phyloP scores from a whole-genome alignment of 2,888 invertebrate genomes.

The Pilophorus perplexus region DNA sequence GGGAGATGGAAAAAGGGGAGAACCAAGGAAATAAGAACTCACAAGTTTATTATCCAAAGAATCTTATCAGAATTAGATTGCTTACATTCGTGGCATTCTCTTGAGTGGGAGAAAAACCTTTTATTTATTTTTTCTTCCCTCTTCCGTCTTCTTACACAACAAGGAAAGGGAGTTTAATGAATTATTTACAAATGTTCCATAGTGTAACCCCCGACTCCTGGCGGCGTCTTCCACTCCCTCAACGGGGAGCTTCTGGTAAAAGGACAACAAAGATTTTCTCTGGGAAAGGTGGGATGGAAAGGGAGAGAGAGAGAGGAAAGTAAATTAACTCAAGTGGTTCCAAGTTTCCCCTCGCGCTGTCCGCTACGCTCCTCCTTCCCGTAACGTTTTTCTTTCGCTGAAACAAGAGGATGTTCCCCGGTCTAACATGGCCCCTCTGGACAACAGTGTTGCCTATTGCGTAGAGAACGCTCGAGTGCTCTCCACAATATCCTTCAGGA shows the following conservation, averaged over 20 bases:
- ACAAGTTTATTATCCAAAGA: slow-evolving; percentile 14
- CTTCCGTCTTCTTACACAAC: not conserved
- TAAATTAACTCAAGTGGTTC: slow-evolving; percentile 18
- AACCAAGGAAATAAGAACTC: slow-evolving; percentile 4
- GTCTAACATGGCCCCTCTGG: too few relatives aligned
- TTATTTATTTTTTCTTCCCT: not conserved
- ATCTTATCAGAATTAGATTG: slow-evolving; percentile 18
- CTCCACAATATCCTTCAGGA: too few relatives aligned
- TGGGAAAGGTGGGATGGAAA: not conserved
- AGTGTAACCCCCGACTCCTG: not conserved
- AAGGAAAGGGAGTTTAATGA: slow-evolving; percentile 9
- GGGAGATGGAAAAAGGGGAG: not conserved
- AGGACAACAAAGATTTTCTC: slow-evolving; percentile 10
- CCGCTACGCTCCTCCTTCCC: too few relatives aligned
- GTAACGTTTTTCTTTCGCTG: too few relatives aligned
- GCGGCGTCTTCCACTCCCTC: not conserved
- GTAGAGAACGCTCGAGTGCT: too few relatives aligned
- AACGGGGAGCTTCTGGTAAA: not conserved
- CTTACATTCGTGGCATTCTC: slow-evolving; percentile 7
- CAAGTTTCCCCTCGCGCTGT: too few relatives aligned
- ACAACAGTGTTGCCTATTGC: too few relatives aligned
- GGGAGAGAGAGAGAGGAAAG: not conserved
- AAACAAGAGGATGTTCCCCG: too few relatives aligned
- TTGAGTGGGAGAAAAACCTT: not conserved
- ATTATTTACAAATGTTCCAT: slow-evolving; percentile 10